These are phyloP conservation scores for Epinotia nisella DNA, from an alignment of 2,888 invertebrate genomes.

Conservation along the genomic window DNA sequence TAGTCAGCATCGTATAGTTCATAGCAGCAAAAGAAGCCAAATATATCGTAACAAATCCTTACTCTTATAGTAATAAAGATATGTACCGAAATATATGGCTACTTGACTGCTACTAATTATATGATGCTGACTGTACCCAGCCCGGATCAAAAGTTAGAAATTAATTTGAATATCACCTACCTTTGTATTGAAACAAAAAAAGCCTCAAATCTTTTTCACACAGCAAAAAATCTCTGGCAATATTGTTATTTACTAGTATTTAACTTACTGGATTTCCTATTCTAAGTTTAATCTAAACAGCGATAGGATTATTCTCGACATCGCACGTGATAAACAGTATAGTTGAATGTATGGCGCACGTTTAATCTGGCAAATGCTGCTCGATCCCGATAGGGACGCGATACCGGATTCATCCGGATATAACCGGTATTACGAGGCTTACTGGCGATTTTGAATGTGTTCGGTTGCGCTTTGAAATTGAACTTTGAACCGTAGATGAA, in stretches of 20 bases:
- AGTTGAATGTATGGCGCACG: conserved; percentile 24
- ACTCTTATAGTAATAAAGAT: too few species aligned
- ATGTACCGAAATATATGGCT: too few species aligned
- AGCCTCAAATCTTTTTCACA: too few species aligned
- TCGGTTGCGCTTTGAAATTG: neutral
- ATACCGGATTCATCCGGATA: conserved; percentile 17
- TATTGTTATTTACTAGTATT: neutral
- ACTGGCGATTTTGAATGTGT: neutral
- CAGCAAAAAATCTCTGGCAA: too few species aligned
- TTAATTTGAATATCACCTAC: too few species aligned
- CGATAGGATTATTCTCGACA: conserved; percentile 15
- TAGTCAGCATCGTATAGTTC: too few species aligned
- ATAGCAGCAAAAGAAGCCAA: too few species aligned
- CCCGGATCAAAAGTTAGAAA: too few species aligned
- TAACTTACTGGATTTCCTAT: neutral
- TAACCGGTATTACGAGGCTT: conserved; percentile 9
- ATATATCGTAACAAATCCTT: too few species aligned
- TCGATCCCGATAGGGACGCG: conserved; percentile 9
- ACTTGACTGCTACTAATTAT: too few species aligned
- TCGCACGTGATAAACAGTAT: conserved; percentile 31
- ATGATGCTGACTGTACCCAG: too few species aligned
- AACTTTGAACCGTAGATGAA: neutral
- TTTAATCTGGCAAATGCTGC: conserved; percentile 28
- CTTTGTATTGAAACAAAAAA: too few species aligned
- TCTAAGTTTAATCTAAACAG: conserved; percentile 15